These are phyloP conservation scores for Smutsia temminckii DNA, from an alignment of 2,797 vertebrate species.

Conservation along the genomic window DNA sequence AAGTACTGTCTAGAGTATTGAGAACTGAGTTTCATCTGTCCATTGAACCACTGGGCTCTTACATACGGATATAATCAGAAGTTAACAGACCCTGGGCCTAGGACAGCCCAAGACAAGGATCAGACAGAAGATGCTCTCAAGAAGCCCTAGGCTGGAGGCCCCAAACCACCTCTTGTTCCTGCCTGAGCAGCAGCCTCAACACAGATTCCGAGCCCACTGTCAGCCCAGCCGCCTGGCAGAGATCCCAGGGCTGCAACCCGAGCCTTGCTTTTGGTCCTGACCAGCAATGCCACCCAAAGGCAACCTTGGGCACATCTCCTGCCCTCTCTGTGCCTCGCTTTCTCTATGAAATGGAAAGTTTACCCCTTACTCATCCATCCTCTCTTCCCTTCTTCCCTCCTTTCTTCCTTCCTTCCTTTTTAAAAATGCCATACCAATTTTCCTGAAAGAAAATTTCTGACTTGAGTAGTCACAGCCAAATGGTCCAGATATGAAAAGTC, in stretches of 20 bases:
- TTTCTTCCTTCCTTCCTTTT: not conserved
- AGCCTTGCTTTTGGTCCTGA: not conserved
- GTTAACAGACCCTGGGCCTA: not conserved
- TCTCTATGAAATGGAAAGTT: not conserved
- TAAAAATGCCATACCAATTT: not conserved
- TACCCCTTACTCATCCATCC: not conserved
- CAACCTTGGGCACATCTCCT: not conserved
- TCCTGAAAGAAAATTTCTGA: constrained; percentile 20
- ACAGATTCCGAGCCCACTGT: not conserved
- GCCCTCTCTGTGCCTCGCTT: not conserved
- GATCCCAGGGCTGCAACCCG: not conserved
- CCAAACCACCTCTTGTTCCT: not conserved
- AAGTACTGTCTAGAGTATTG: not conserved
- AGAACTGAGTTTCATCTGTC: not conserved
- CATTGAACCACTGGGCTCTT: not conserved
- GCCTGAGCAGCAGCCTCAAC: not conserved
- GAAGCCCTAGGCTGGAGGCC: not conserved
- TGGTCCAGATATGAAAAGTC: not conserved
- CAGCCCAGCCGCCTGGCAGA: not conserved
- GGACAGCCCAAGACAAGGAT: not conserved
- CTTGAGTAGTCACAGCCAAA: not conserved
- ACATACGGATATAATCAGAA: not conserved
- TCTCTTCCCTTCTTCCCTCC: not conserved
- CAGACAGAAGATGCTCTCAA: not conserved
- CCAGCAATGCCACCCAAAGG: not conserved